Conservation (phyloP, 2,888 invertebrate species). For the Abscondita cerata region DNA sequence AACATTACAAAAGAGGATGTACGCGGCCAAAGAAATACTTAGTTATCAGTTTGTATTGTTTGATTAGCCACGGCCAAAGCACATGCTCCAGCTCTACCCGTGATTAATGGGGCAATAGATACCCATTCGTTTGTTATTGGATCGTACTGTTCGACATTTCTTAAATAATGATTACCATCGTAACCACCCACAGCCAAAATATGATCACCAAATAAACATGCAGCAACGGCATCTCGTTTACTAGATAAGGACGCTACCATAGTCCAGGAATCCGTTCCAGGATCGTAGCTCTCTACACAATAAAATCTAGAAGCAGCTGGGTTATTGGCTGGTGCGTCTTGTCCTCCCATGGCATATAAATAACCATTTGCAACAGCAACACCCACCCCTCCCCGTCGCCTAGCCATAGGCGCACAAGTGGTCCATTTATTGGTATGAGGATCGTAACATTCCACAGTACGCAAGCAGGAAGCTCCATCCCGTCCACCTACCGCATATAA, state of each 20-base stretch:
- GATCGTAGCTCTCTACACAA: constrained; percentile 87
- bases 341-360: constrained; percentile 91
- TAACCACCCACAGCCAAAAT: constrained; percentile 89
- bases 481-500: constrained; percentile 93
- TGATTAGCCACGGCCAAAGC: constrained; percentile 55
- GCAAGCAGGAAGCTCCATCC: constrained; percentile 89
- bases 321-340: constrained; percentile 91
- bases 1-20: constrained; percentile 4
- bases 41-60: constrained; percentile 22
- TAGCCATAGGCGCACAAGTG: constrained; percentile 85
- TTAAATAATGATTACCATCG: constrained; percentile 88
- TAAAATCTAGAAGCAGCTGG: constrained; percentile 83
- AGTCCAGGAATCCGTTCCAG: constrained; percentile 85
- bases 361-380: constrained; percentile 87
- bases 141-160: constrained; percentile 89
- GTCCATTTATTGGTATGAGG: constrained; percentile 84
- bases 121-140: constrained; percentile 82
- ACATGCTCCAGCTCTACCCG: constrained; percentile 89
- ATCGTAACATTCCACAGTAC: constrained; percentile 84
- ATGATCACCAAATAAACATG: constrained; percentile 83
- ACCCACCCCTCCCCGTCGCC: constrained; percentile 87
- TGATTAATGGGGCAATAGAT: constrained; percentile 78
- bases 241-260: constrained; percentile 82
- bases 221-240: constrained; percentile 88
- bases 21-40: constrained; percentile 20